phyloP scores from a whole-genome alignment of 1,140 invertebrate species.

The Hyles euphorbiae region DNA sequence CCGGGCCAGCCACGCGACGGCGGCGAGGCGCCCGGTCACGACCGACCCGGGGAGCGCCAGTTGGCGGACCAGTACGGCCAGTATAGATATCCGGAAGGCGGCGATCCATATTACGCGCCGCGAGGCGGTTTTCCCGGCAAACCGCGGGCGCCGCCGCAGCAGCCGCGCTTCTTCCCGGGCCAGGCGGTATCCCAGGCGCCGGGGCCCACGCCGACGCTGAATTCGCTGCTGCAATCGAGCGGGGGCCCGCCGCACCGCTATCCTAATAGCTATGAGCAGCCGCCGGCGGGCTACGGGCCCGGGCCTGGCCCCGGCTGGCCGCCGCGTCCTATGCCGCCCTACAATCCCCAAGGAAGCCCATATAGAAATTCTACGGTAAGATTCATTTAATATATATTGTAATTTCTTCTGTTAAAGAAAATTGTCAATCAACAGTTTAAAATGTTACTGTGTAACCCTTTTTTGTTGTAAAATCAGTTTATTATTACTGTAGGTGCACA shows the following conservation, averaged over 20 bases:
- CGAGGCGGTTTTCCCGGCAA: slow-evolving; percentile 67
- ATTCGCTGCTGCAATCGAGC: slow-evolving; percentile 90
- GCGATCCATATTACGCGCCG: slow-evolving; percentile 60
- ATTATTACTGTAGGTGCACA: no score
- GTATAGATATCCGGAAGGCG: slow-evolving; percentile 64
- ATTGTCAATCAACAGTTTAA: no score
- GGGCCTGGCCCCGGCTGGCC: slow-evolving; percentile 64
- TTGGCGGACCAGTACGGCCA: slow-evolving; percentile 60
- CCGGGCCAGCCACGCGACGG: slow-evolving; percentile 61
- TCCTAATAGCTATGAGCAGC: slow-evolving; percentile 70
- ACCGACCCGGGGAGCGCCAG: slow-evolving; percentile 56
- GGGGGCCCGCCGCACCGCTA: slow-evolving; percentile 79
- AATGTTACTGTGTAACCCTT: no score
- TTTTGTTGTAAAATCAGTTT: no score
- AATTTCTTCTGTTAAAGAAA: neutral
- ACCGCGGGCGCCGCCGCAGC: slow-evolving; percentile 60
- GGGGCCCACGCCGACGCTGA: slow-evolving; percentile 92
- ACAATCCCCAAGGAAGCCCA: slow-evolving; percentile 70
- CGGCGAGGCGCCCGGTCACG: slow-evolving; percentile 62
- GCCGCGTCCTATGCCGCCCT: slow-evolving; percentile 68
- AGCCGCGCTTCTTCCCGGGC: slow-evolving; percentile 78
- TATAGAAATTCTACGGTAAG: slow-evolving; percentile 74
- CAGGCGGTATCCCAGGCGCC: slow-evolving; percentile 84
- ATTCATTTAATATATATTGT: slow-evolving; percentile 10
- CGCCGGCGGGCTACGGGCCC: slow-evolving; percentile 58